Base-by-base conservation (phyloP, 2,797 vertebrate genomes). In the Girardinus metallicus region DNA sequence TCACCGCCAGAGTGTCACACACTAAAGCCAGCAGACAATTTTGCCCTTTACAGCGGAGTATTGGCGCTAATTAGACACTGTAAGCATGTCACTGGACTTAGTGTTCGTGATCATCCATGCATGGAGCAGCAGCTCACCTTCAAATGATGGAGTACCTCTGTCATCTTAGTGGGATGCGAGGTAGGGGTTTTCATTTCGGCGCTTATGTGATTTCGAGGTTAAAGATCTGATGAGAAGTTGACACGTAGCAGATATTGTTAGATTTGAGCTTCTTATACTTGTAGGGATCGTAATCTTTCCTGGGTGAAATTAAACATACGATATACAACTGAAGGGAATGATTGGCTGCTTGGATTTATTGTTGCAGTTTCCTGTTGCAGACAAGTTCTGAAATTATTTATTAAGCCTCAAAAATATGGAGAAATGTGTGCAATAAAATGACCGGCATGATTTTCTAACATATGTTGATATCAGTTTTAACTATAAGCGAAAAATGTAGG, bases 41-140 rank as follows among this genome's bases (percentile, higher is more conserved):
- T 87, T 94, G 93, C 90, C 93, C 92, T 95, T 94, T 91, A 87
- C 77, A 86, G 79, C 83, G 74, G 87, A 86, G 75, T 83, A 89
- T 85, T 29, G 3, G 46, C 82, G 86, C 89, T 93, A 93, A 93
- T 94, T 91, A 93, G 88, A 89, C 76, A 85, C 83, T 85, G 85
- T 87, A 89, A 93, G 83, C 88, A 82, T 86, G 92, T 83, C 84
- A 80, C 77, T 83, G 86, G 88, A 86, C 81, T 80, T 80, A 78
- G 79, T 89, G 83, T 88, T 76, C 81, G 74, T 82, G 83, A 79
- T 53, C 68, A 74, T 49, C 78, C 83, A 86, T 79, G 89, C 74
- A 41, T 87, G 82, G 46, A 77, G 75, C 57, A 75, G 76, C 75
- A n/a, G 84, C 75, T 82, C 78, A 55, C 57, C 44, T 78, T 71